Base-by-base conservation (phyloP, 53 echinoderm and acorn worm genomes). In the Luidia sarsii region DNA sequence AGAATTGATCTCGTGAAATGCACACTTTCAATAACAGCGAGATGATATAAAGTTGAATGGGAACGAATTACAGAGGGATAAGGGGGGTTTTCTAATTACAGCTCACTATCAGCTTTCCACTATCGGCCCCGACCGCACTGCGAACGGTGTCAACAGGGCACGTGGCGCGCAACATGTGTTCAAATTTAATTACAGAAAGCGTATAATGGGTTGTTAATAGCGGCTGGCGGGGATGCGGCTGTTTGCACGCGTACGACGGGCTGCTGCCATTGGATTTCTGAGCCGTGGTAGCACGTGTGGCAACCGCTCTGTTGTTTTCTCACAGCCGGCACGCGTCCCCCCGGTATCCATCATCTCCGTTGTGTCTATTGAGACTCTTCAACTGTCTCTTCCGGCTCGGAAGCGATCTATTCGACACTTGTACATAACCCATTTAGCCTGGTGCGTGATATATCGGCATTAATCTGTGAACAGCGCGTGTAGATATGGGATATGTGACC, bases 101-200 rank as follows among this genome's bases (percentile, higher is more conserved):
- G 45, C 61, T 19, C 46, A 23, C 20, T 30, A 61, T 36, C 61
- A 61, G 59, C 45, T 77, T 60, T 31, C 25, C 14, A 19, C 37
- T 37, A 22, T n/a, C 20, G 36, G 0, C 59, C 43, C 61, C 13
- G 6, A 7, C 21, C 10, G 10, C 43, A 18, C 43, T 33, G 29
- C 38, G 36, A 51, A 56, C 24, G 41, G 28, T 27, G 38, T 55
- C 39, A 39, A 20, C 33, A 32, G 18, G 37, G 33, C 36, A 7
- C 65, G 16, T 32, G 6, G 41, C 41, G 11, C 11, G 22, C 31
- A 62, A 31, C 61, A 45, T 14, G 32, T 4, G 11, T 11, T 20
- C 3, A 61, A 75, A 77, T 77, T 77, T 77, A 77, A 77, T 77
- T 77, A 77, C 77, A 46, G 33, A 9, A 22, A 29, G 13, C 36